Evolutionary conservation across 2,888 invertebrate genomes (phyloP), one percentile per base, ranked within the genome.

Genomic region (Amblyteles armatorius): DNA sequence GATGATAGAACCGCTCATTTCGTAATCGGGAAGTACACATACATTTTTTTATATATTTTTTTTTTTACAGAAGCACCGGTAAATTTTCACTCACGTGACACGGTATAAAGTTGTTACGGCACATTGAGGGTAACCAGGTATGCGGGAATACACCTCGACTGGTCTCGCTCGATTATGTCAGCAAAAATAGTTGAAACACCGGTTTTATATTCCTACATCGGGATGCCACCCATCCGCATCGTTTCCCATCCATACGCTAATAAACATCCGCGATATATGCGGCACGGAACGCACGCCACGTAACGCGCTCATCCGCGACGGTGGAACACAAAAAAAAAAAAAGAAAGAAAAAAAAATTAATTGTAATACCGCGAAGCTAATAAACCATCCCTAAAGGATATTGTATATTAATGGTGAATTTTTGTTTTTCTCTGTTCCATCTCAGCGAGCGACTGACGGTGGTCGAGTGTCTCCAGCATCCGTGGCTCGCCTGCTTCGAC

Each of bases 391-490:
- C 26, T 26, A 26, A 57, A 57, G 57, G 22, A 57, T 57, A 22
- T 57, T 57, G 26, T 57, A 78, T 57, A 81, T 48, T 33, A 83
- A 88, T 52, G 69, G 63, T 73, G 19, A 82, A 77, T 50, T 50
- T 67, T 48, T 48, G 50, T 48, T 55, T 73, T 78, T 83, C 83
- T 65, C 83, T 87, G 57, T 57, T 86, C 88, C 86, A 76, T 95
- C 95, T 13, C 95, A 98, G 98, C 94, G 96, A 97, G 94, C 97
- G 98, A 94, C 96, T 98, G 95, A 97, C 97, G 93, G 98, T 98
- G 92, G 96, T 96, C 92, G 97, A 98, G 94, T 97, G 98, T 95
- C 96, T 98, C 93, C 96, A 97, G 94, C 98, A 99, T 95, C 96
- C 97, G 92, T 99, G 98, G 99, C 96, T 99, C 90, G 79, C 79